Base-by-base conservation (phyloP, 2,797 vertebrate genomes). In the Cheirogaleus major region DNA sequence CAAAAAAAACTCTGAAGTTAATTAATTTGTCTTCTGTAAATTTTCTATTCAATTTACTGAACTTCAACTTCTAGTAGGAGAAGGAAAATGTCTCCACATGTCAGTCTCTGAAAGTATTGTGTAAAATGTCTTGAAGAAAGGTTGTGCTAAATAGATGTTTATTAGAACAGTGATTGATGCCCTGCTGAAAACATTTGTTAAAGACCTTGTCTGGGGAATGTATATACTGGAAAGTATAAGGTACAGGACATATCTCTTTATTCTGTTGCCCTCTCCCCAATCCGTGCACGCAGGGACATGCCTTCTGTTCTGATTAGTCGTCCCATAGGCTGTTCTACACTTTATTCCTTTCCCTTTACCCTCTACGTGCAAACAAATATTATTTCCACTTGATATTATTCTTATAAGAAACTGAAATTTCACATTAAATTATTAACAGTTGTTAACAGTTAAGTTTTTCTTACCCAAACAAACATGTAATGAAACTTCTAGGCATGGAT, bases 241-340 rank as follows among this genome's bases (percentile, higher is more conserved):
- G 45, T 35, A 20, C 30, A 18, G 41, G 5, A 11, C 23, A 6
- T 32, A 27, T 38, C 48, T 75, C 22, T 52, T 43, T 43, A 38
- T 32, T 20, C 8, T 79, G 20, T 50, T 57, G 38, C 4, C 35
- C 35, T 48, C 32, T 32, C 8, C 52, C 27, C 14, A 27, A 14
- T 35, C n/a, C 1, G 3, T 4, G 7, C 0, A 0, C 23, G 13
- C 65, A 92, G 41, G 32, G 2, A 13, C 2, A 27, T 55, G n/a
- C n/a, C 1, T 82, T 35, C 27, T 43, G 2, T n/a, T 92, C 12
- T 89, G n/a, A 32, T 55, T 67, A 67, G 27, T 43, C 45, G 23
- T 80, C 50, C 8, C 35, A 55, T 1, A 5, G 22, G 73, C 12
- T 72, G 13, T 23, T 61, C 41, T 73, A 4, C 14, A 20, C 18